phyloP scores from a whole-genome alignment of 37 sponge, comb jelly and placozoan genomes.

The Mnemiopsis leidyi region DNA sequence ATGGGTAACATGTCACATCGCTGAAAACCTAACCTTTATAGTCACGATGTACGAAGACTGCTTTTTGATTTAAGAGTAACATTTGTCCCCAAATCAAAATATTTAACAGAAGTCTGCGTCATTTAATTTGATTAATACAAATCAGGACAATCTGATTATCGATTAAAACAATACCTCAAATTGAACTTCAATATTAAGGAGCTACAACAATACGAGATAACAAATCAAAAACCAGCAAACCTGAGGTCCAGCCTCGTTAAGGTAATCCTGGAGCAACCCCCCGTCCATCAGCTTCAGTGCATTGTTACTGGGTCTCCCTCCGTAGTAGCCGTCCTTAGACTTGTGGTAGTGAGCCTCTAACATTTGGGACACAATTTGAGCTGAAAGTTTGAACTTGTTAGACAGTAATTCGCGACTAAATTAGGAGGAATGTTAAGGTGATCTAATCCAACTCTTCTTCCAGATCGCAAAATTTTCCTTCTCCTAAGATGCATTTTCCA shows the following conservation, averaged over 20 bases:
- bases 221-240: neutral
- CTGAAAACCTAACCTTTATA: too few species aligned
- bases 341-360: constrained; percentile 25
- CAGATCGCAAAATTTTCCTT: neutral
- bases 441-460: neutral
- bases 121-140: neutral
- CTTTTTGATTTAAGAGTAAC: too few species aligned
- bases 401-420: neutral
- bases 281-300: constrained; percentile 43
- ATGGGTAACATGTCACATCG: too few species aligned
- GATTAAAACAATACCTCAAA: neutral
- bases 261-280: constrained; percentile 38
- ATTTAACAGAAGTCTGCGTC: too few species aligned
- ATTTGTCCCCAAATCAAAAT: too few species aligned
- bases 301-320: neutral
- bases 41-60: too few species aligned
- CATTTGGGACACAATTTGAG: constrained; percentile 2
- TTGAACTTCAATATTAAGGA: neutral
- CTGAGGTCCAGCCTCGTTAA: constrained; percentile 42
- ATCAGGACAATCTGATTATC: neutral
- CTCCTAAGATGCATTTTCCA: neutral
- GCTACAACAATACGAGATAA: neutral
- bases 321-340: neutral
- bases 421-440: neutral
- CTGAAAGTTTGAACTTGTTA: neutral